Percentiles rank a stretch among this genome's conserved stretches.
Conservation (phyloP, 2,113 vertebrate species). For the Eonycteris spelaea region DNA sequence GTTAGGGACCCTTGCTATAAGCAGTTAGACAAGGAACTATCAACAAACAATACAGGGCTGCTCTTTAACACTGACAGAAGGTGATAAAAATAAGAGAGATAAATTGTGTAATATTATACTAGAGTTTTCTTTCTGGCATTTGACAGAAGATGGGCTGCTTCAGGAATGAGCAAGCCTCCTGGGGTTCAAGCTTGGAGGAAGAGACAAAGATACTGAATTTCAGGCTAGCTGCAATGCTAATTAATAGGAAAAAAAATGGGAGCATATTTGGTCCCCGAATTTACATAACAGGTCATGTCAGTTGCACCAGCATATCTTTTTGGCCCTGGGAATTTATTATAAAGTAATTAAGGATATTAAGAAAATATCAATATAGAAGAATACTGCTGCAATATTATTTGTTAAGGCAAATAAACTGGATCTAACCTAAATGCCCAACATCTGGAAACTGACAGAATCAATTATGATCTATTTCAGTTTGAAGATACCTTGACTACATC, state of each 20-base stretch:
- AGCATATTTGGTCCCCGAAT: neutral
- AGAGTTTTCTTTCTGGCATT: neutral
- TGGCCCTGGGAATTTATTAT: neutral
- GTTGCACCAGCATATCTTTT: neutral
- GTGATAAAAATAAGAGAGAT: neutral
- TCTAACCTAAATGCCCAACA: neutral
- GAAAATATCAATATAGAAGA: neutral
- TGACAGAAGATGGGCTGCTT: neutral
- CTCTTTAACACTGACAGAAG: neutral
- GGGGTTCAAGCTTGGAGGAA: neutral
- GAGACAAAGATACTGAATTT: neutral
- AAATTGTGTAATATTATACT: neutral
- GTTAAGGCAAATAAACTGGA: neutral
- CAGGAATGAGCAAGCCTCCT: neutral
- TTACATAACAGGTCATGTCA: neutral
- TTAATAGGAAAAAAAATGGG: neutral
- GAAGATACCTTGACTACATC: neutral
- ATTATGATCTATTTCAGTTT: neutral
- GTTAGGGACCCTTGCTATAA: too few relatives aligned
- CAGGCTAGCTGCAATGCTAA: neutral
- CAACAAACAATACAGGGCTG: neutral
- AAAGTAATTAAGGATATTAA: constrained; percentile 3
- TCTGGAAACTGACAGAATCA: neutral
- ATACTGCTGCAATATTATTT: neutral
- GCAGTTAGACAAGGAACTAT: neutral